These are phyloP conservation scores for Marcusenius ussheri DNA, from an alignment of 2,113 vertebrate species.

Conservation along the genomic window DNA sequence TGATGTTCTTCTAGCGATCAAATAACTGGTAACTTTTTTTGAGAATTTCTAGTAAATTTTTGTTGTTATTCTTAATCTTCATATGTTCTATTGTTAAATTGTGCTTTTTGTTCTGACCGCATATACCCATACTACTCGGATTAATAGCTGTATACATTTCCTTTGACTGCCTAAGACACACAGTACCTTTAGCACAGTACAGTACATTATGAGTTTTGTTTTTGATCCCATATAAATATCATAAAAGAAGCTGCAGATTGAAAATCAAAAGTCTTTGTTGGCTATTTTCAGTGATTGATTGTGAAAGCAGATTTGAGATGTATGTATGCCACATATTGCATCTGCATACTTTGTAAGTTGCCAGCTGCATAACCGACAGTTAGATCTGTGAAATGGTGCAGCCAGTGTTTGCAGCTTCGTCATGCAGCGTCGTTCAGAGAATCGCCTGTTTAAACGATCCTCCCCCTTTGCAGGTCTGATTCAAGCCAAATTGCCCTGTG, in stretches of 20 bases:
- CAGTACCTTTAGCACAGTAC: background rate
- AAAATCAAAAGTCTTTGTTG: background rate
- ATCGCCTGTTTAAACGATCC: background rate
- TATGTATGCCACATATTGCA: background rate
- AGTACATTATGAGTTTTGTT: background rate
- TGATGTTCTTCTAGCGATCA: too few species aligned
- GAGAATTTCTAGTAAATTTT: too few species aligned
- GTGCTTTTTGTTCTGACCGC: background rate
- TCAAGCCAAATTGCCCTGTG: conserved; percentile 77
- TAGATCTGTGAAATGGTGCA: background rate
- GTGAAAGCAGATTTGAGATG: background rate
- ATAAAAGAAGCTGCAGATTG: background rate
- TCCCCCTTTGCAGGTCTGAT: conserved; percentile 54
- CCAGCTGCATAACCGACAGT: background rate
- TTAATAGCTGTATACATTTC: background rate
- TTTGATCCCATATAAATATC: background rate
- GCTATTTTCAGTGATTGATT: background rate
- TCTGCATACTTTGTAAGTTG: background rate
- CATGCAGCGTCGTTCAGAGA: background rate
- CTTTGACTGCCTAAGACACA: background rate
- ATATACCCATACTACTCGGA: background rate
- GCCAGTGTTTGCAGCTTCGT: background rate
- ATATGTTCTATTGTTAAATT: background rate
- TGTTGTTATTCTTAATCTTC: too few species aligned
- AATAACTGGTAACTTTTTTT: too few species aligned